phyloP scores from a whole-genome alignment of 1,140 invertebrate genomes.

The Uloborus diversus region DNA sequence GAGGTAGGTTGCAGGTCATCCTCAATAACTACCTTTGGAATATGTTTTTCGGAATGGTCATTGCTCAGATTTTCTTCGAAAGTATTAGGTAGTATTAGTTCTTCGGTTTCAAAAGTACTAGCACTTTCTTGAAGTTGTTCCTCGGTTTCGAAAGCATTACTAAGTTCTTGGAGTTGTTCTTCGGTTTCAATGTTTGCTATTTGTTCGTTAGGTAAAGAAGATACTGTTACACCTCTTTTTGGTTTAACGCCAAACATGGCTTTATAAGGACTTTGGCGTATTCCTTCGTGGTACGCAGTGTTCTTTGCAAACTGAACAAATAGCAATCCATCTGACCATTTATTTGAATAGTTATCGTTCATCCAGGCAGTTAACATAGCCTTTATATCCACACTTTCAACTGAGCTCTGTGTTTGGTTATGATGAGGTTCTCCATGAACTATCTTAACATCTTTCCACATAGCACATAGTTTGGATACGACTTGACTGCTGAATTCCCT shows the following conservation, averaged over 20 bases:
- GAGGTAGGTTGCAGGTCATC: slow-evolving; percentile 36
- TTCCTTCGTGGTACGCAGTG: slow-evolving; percentile 18
- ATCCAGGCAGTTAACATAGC: slow-evolving; percentile 32
- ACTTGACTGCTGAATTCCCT: slow-evolving; percentile 35
- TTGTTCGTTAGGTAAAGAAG: slow-evolving; percentile 27
- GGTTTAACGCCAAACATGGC: slow-evolving; percentile 36
- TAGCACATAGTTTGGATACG: slow-evolving; percentile 28
- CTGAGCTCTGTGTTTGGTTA: slow-evolving; percentile 3
- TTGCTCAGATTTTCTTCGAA: slow-evolving; percentile 10
- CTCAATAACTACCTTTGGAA: slow-evolving; percentile 37
- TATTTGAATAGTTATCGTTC: slow-evolving; percentile 53
- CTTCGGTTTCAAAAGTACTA: slow-evolving; percentile 10
- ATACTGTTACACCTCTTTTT: slow-evolving; percentile 23
- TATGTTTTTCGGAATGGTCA: slow-evolving; percentile 24
- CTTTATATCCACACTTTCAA: slow-evolving; percentile 12
- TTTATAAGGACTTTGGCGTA: slow-evolving; percentile 34
- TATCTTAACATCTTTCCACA: slow-evolving; percentile 38
- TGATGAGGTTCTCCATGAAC: background rate
- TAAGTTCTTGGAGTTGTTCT: background rate
- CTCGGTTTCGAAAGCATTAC: background rate
- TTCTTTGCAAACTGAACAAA: slow-evolving; percentile 38
- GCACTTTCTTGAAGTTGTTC: background rate
- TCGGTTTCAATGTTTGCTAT: slow-evolving; percentile 21
- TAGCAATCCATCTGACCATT: slow-evolving; percentile 14
- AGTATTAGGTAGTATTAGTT: slow-evolving; percentile 1